These are phyloP conservation scores for Labeo rohita DNA, from an alignment of 2,113 vertebrate genomes.

Conservation along the genomic window DNA sequence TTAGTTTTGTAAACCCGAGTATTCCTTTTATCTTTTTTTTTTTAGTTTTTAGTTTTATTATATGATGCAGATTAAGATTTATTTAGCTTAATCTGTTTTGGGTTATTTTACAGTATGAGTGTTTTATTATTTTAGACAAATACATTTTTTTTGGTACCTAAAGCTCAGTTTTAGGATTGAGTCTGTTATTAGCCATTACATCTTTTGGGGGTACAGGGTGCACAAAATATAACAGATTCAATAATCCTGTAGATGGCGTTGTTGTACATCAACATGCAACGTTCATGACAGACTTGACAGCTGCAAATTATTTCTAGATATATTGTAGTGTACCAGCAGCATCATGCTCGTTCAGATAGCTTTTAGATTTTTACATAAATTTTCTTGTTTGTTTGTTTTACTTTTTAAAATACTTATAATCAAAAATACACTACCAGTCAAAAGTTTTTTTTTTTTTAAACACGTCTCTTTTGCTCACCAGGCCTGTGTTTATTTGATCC, in stretches of 20 bases:
- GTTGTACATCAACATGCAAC: slow-evolving; percentile 2
- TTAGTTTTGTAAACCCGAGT: not conserved
- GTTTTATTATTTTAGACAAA: not conserved
- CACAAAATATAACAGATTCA: not conserved
- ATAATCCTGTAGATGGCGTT: slow-evolving; percentile 26
- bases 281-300: not conserved
- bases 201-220: not conserved
- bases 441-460: no score
- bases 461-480: no score
- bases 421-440: not conserved
- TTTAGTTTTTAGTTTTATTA: slow-evolving; percentile 60
- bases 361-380: no score
- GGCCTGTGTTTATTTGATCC: no score
- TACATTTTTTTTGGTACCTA: no score
- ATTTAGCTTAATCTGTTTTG: not conserved
- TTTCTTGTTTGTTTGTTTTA: not conserved
- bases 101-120: not conserved
- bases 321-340: not conserved
- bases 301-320: not conserved
- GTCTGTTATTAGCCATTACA: not conserved
- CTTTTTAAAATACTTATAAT: not conserved
- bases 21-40: not conserved
- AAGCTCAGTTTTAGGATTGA: no score
- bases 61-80: not conserved
- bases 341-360: not conserved